phyloP scores from a whole-genome alignment of 2,113 vertebrate genomes.

The Aptenodytes forsteri region DNA sequence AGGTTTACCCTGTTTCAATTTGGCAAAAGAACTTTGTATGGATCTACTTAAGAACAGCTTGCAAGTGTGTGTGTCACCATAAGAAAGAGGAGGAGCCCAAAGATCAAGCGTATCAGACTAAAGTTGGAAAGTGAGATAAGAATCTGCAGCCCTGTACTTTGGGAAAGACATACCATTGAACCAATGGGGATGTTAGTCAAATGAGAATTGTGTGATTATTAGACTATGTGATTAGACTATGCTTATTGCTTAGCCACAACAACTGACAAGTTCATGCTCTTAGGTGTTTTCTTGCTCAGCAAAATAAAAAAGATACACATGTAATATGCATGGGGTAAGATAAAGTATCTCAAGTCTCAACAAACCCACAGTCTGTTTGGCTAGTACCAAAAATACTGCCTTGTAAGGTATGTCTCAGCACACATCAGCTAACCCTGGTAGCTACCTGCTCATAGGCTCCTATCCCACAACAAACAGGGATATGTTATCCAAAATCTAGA shows the following conservation, averaged over 20 bases:
- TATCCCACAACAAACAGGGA: background rate
- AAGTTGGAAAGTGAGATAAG: background rate
- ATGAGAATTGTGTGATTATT: background rate
- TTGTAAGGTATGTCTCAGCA: background rate
- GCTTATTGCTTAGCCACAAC: background rate
- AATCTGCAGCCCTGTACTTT: background rate
- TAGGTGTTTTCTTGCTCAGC: background rate
- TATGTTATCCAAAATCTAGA: background rate
- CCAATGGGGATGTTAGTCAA: background rate
- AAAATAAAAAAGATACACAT: background rate
- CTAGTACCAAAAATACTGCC: background rate
- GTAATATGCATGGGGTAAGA: accelerated
- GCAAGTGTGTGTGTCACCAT: background rate
- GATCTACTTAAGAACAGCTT: background rate
- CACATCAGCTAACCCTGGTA: background rate
- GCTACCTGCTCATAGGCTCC: background rate
- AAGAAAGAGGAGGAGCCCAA: background rate
- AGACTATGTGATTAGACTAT: background rate
- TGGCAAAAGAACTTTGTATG: background rate
- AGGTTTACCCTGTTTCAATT: background rate
- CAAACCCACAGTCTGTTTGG: background rate
- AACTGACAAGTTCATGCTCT: background rate
- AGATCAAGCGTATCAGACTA: background rate
- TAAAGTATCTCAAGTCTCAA: background rate
- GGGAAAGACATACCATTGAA: background rate